phyloP scores from a whole-genome alignment of 2,797 vertebrate species.

The Argyrosomus regius region DNA sequence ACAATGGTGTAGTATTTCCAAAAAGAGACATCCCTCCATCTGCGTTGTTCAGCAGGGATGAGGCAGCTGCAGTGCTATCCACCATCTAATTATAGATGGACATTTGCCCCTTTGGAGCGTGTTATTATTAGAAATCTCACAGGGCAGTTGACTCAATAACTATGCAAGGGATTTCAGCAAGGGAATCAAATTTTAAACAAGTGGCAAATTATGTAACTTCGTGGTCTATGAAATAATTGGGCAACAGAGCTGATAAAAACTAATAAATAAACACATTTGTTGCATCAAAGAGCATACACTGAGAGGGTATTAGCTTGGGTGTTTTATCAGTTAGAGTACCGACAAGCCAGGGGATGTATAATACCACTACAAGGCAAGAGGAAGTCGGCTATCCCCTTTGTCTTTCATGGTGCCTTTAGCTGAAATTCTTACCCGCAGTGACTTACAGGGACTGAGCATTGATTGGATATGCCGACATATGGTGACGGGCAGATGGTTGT shows the following conservation, averaged over 20 bases:
- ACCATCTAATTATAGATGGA: slow-evolving; percentile 80
- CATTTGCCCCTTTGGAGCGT: slow-evolving; percentile 70
- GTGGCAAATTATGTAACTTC: slow-evolving; percentile 48
- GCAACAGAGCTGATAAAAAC: not conserved
- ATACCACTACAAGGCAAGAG: slow-evolving; percentile 26
- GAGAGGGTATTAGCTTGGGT: not conserved
- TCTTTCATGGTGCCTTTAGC: slow-evolving; percentile 4
- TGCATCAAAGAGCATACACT: slow-evolving; percentile 14
- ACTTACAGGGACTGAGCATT: slow-evolving; percentile 8
- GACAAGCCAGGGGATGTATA: not conserved
- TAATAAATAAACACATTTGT: slow-evolving; percentile 5
- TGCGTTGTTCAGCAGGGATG: slow-evolving; percentile 27
- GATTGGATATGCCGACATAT: slow-evolving; percentile 20
- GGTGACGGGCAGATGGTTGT: slow-evolving; percentile 31
- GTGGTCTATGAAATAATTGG: not conserved
- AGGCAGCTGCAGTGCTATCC: slow-evolving; percentile 66
- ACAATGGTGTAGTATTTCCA: slow-evolving; percentile 25
- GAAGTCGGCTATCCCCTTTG: not conserved
- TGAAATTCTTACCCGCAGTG: not conserved
- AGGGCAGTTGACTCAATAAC: slow-evolving; percentile 74
- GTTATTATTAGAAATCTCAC: slow-evolving; percentile 83
- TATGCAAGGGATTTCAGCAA: slow-evolving; percentile 74
- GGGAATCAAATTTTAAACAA: slow-evolving; percentile 58
- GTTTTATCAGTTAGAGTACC: slow-evolving; percentile 1
- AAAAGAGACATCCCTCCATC: slow-evolving; percentile 26